These are phyloP conservation scores for Therioaphis trifolii DNA, from an alignment of 2,888 invertebrate genomes.

Conservation along the genomic window DNA sequence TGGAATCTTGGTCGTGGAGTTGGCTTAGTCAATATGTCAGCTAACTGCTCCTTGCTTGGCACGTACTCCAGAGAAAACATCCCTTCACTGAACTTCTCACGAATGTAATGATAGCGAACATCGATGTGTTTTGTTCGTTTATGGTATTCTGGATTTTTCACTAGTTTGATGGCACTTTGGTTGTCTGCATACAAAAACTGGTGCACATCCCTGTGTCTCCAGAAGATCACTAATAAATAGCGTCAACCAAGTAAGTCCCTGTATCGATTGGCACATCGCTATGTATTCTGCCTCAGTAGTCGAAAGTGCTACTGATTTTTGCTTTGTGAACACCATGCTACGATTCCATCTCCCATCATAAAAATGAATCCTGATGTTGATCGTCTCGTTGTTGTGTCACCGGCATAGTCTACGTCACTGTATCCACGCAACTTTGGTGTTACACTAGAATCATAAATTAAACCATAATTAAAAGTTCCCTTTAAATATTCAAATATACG, in stretches of 20 bases:
- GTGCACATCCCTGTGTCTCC: not conserved
- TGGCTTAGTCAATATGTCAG: slow-evolving; percentile 29
- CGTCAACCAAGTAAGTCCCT: slow-evolving; percentile 27
- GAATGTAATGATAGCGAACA: too few species aligned
- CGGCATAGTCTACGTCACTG: too few species aligned
- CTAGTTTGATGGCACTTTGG: slow-evolving; percentile 52
- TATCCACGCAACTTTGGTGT: slow-evolving; percentile 62
- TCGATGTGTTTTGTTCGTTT: too few species aligned
- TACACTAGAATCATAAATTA: slow-evolving; percentile 24
- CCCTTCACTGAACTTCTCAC: too few species aligned
- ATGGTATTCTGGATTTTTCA: too few species aligned
- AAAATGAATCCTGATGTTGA: too few species aligned
- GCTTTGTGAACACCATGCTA: too few species aligned
- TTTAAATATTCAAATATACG: slow-evolving; percentile 42
- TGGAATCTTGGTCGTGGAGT: not conserved
- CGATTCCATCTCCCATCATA: too few species aligned
- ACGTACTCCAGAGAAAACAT: too few species aligned
- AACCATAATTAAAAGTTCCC: slow-evolving; percentile 31
- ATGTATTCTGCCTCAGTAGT: too few species aligned
- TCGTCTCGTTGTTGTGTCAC: too few species aligned
- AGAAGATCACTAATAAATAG: slow-evolving; percentile 35
- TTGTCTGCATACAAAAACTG: slow-evolving; percentile 34
- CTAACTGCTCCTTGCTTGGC: slow-evolving; percentile 11
- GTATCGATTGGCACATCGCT: not conserved
- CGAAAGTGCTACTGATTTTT: too few species aligned